Base-by-base conservation (phyloP, 2,113 vertebrate genomes). In the Apodemus speciosus region DNA sequence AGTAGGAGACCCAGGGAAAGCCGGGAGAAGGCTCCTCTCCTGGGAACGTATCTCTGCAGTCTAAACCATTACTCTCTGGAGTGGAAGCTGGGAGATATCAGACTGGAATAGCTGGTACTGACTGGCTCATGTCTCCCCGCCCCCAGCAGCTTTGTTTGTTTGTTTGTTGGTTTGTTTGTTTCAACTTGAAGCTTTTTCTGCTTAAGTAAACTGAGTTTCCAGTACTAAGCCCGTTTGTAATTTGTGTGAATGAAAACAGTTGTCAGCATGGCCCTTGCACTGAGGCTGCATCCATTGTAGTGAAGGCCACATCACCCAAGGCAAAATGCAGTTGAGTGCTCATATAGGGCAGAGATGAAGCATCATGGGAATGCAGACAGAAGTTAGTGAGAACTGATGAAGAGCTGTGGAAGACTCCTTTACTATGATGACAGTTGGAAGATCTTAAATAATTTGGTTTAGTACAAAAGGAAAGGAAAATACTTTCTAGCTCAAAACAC, bases 21-120 rank as follows among this genome's bases (percentile, higher is more conserved):
- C 30, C 35, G 0, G 60, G 32, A 10, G 66, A 56, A 27, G 5
- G 4, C 16, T 46, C 0, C 60, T 56, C 20, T 7, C 2, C 40
- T 5, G 20, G 23, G 23, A 72, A 90, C 46, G 4, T 0, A 1
- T 30, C 18, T 32, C 15, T 73, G 10, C 2, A 23, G 40, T 10
- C 35, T 71, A 56, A 46, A 46, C 10, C 6, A 0, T 51, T 40
- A 77, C 14, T 35, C 64, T 58, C 71, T 79, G 13, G 32, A 75
- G 21, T 69, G 13, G 40, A 23, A 43, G 0, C 7, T 69, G 0
- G 60, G 66, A 85, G 4, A 5, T 81, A 58, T 85, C 32, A 56
- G 0, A 68, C 2, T n/a, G 1, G 7, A 27, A 20, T 10, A 58
- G 25, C 40, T 15, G 56, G 18, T 62, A 25, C 14, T 38, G 43